phyloP scores from a whole-genome alignment of 2,888 invertebrate species.

The Tipula confusa region DNA sequence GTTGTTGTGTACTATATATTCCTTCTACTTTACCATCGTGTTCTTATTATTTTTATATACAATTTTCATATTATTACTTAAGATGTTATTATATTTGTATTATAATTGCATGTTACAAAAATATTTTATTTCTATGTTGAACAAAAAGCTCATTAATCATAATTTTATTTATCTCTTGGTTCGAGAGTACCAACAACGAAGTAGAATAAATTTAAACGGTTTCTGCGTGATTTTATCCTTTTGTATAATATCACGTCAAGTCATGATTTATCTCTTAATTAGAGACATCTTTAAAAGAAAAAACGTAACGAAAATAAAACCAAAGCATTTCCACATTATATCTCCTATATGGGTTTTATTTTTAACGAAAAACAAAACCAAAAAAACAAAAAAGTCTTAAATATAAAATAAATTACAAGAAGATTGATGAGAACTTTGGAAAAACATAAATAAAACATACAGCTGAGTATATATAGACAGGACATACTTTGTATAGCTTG shows the following conservation, averaged over 20 bases:
- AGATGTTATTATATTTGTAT: background rate
- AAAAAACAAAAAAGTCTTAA: background rate
- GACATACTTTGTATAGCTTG: background rate
- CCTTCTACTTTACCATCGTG: background rate
- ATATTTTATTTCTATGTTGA: background rate
- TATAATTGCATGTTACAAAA: constrained; percentile 20
- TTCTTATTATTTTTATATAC: background rate
- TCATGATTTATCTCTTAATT: constrained; percentile 25
- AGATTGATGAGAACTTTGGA: constrained; percentile 12
- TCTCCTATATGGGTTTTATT: background rate
- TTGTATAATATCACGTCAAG: constrained; percentile 25
- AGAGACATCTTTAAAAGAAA: background rate
- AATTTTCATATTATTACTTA: background rate
- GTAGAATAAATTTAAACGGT: constrained; percentile 20
- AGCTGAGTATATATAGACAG: background rate
- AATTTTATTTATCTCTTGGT: background rate
- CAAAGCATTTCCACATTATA: background rate
- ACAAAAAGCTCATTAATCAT: constrained; percentile 20
- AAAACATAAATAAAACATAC: constrained; percentile 6
- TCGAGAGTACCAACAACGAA: background rate
- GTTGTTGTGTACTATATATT: background rate
- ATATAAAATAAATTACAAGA: constrained; percentile 1
- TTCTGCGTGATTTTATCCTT: constrained; percentile 25
- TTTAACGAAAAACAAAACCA: too few relatives aligned
- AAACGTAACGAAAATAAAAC: background rate